Evolutionary conservation across 1,140 invertebrate genomes (phyloP).

Genomic region (Trachelipus rathkii): DNA sequence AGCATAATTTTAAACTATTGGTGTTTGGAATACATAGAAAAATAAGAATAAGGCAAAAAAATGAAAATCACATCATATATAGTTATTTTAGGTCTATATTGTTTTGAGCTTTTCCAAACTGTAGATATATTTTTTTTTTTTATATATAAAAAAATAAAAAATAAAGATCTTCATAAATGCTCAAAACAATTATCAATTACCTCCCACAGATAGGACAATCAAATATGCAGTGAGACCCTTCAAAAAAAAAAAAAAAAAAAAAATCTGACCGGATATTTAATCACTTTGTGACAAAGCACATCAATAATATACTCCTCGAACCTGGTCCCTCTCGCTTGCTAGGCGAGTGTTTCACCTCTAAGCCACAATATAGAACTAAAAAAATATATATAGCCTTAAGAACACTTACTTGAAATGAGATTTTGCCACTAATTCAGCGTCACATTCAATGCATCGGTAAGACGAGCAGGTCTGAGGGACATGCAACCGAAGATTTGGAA

Average conservation of each 20-base stretch:
- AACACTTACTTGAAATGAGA: slow-evolving; percentile 65
- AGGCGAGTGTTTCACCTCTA: not conserved
- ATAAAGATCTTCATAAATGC: slow-evolving; percentile 12
- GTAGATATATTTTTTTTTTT: no score
- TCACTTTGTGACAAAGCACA: not conserved
- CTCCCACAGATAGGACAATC: no score
- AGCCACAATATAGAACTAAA: not conserved
- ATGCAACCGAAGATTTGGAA: not conserved
- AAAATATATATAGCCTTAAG: slow-evolving; percentile 22
- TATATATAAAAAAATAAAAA: not conserved
- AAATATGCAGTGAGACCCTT: no score
- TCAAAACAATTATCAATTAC: no score
- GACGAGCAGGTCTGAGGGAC: not conserved
- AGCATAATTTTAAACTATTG: no score
- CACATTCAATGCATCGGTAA: slow-evolving; percentile 63
- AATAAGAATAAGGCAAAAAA: no score
- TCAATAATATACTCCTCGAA: not conserved
- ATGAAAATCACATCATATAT: not conserved
- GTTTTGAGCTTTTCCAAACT: not conserved
- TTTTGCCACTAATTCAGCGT: slow-evolving; percentile 59
- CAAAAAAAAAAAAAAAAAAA: no score
- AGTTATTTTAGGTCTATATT: not conserved
- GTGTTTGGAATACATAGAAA: no score
- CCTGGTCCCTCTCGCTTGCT: no score
- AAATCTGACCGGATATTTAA: no score